Percentiles rank a stretch among this genome's conserved stretches.
Evolutionary conservation across 2,888 invertebrate genomes (phyloP).

Genomic region (Phalera bucephala): DNA sequence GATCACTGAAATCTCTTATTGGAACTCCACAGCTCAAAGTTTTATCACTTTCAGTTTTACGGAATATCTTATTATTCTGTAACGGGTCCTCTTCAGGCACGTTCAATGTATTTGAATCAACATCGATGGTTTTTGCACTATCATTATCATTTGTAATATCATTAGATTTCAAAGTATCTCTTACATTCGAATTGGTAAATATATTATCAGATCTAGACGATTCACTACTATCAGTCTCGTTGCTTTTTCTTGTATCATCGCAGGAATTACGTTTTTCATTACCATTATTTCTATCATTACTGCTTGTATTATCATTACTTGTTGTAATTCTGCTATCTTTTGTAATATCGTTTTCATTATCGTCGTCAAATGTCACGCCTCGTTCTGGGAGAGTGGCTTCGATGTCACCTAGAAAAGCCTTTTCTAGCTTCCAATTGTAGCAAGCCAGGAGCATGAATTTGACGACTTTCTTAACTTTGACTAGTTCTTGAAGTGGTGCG

Average conservation of each 20-base stretch:
- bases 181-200: conserved; percentile 20
- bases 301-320: conserved; percentile 12
- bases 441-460: conserved; percentile 91
- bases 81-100: conserved; percentile 43
- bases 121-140: conserved; percentile 3
- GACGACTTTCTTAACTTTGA: conserved; percentile 91
- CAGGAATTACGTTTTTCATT: conserved; percentile 7
- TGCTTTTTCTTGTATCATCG: conserved; percentile 22
- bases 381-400: conserved; percentile 79
- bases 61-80: conserved; percentile 47
- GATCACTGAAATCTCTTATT: conserved; percentile 92
- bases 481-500: conserved; percentile 86
- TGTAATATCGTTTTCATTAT: conserved; percentile 32
- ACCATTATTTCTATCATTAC: conserved; percentile 4
- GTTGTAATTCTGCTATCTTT: conserved; percentile 8
- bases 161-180: conserved; percentile 13
- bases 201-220: conserved; percentile 34
- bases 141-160: conserved; percentile 10
- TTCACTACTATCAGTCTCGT: conserved; percentile 30
- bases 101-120: conserved; percentile 10
- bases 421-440: conserved; percentile 96
- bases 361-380: conserved; percentile 65
- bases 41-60: conserved; percentile 65
- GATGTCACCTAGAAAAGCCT: conserved; percentile 95
- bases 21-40: conserved; percentile 76